These are phyloP conservation scores for Gymnarchus niloticus DNA, from an alignment of 2,113 vertebrate species.

Conservation along the genomic window DNA sequence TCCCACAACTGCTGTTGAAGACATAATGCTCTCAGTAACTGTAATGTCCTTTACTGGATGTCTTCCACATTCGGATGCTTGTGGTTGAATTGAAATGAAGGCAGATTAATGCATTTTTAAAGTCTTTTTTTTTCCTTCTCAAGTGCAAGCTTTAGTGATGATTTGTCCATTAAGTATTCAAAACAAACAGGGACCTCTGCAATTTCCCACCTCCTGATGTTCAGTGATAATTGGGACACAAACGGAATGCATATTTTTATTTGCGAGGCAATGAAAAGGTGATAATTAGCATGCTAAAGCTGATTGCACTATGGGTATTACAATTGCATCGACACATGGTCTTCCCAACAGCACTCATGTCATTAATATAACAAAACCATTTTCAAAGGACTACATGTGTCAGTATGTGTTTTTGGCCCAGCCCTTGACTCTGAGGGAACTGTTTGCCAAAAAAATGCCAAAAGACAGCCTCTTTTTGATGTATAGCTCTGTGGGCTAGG, in stretches of 20 bases:
- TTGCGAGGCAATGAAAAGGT: conserved; percentile 48
- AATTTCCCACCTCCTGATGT: conserved; percentile 47
- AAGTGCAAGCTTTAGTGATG: conserved; percentile 33
- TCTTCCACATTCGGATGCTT: too few relatives aligned
- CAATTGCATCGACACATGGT: conserved; percentile 18
- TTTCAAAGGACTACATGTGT: conserved; percentile 44
- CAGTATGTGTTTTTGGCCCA: conserved; percentile 23
- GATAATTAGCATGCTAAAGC: conserved; percentile 54
- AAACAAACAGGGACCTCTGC: conserved; percentile 42
- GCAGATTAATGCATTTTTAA: background rate
- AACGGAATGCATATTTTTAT: conserved; percentile 50
- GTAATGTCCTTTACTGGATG: conserved; percentile 30
- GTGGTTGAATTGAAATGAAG: background rate
- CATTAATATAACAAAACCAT: conserved; percentile 47
- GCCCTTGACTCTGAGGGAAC: conserved; percentile 29
- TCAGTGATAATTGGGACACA: conserved; percentile 55
- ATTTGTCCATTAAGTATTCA: conserved; percentile 50
- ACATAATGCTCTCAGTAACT: background rate
- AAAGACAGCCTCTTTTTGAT: background rate
- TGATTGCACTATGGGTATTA: conserved; percentile 33
- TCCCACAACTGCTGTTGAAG: background rate
- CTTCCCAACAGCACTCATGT: conserved; percentile 37
- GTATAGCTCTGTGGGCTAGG: background rate
- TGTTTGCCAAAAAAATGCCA: background rate
- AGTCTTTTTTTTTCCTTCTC: background rate